A percentile compares a stretch with the other conserved stretches of the same genome.
These are phyloP conservation scores for Cotesia typhae DNA, from an alignment of 1,140 invertebrate species.

Conservation along the genomic window DNA sequence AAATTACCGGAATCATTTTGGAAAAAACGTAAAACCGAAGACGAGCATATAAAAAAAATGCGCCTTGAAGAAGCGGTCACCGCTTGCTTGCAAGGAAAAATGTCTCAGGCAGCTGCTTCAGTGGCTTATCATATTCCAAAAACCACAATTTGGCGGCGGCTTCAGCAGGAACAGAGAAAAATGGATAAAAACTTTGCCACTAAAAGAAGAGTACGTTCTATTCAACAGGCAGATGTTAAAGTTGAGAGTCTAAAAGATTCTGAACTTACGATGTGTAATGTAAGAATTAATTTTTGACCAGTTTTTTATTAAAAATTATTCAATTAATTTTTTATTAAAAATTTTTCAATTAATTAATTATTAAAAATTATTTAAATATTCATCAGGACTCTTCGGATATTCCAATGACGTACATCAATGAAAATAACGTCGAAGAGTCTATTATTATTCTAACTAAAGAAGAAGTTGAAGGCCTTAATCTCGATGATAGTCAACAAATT, in stretches of 20 bases:
- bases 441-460: constrained; percentile 61
- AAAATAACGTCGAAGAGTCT: constrained; percentile 57
- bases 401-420: constrained; percentile 63
- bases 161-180: constrained; percentile 60
- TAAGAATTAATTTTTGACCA: constrained; percentile 30
- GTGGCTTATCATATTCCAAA: constrained; percentile 69
- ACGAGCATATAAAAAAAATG: constrained; percentile 64
- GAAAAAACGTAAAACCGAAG: constrained; percentile 64
- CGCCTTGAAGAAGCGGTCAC: constrained; percentile 68
- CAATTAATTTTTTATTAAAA: background rate
- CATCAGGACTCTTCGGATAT: constrained; percentile 53
- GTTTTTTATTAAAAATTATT: constrained; percentile 6
- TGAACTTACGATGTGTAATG: constrained; percentile 53
- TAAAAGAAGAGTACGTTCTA: background rate
- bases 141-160: constrained; percentile 70
- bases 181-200: background rate
- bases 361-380: background rate
- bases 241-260: constrained; percentile 30
- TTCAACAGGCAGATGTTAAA: constrained; percentile 17
- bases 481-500: constrained; percentile 55
- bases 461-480: constrained; percentile 55
- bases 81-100: constrained; percentile 67
- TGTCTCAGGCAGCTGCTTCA: constrained; percentile 70
- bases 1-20: constrained; percentile 66
- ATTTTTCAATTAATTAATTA: background rate